Evolutionary conservation across 53 echinoderm and acorn worm species (phyloP).

Genomic region (Patiria pectinifera): DNA sequence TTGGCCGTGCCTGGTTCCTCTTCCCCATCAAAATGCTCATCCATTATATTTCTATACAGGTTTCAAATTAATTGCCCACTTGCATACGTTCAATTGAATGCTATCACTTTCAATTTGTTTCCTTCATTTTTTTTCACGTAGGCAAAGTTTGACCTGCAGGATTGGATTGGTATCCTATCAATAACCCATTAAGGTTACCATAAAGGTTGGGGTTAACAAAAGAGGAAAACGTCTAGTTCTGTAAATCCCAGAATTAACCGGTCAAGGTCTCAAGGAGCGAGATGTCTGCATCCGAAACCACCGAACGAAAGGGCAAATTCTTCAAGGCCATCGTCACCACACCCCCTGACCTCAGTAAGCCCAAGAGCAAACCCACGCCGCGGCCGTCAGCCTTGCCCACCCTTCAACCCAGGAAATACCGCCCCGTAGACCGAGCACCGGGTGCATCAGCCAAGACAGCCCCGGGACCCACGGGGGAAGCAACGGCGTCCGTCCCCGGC

Average conservation of each 20-base stretch:
- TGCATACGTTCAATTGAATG: too few relatives aligned
- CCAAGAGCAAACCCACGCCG: background rate
- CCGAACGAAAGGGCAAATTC: conserved; percentile 4
- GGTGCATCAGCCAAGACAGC: background rate
- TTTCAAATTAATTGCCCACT: too few relatives aligned
- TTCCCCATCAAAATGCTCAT: too few relatives aligned
- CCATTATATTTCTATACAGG: too few relatives aligned
- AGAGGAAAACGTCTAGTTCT: background rate
- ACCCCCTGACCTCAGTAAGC: background rate
- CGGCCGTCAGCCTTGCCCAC: background rate
- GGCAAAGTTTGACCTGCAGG: too few relatives aligned
- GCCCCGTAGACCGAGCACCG: conserved; percentile 1
- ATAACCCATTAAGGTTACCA: too few relatives aligned
- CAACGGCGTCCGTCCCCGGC: background rate
- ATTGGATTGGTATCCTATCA: too few relatives aligned
- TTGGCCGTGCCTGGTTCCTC: too few relatives aligned
- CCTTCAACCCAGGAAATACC: background rate
- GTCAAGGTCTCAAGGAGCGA: background rate
- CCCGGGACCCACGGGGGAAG: conserved; percentile 18
- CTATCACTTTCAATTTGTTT: too few relatives aligned
- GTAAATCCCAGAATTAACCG: background rate
- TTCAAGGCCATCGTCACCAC: conserved; percentile 13
- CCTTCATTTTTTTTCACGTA: too few relatives aligned
- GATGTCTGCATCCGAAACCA: conserved; percentile 11
- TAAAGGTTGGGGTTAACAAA: background rate